These are phyloP conservation scores for Hydraecia micacea DNA, from an alignment of 2,888 invertebrate genomes.

Conservation along the genomic window DNA sequence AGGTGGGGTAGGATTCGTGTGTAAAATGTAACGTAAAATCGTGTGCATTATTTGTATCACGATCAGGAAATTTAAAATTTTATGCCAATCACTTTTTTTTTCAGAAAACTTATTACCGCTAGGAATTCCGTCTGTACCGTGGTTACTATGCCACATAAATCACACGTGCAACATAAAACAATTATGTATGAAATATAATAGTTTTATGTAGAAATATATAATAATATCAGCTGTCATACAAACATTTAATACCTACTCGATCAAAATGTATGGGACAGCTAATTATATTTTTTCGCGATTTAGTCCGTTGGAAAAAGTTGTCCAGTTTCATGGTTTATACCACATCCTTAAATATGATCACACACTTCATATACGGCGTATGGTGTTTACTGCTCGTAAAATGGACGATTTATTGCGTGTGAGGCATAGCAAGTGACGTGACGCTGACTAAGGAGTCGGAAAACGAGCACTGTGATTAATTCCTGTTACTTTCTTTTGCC, in stretches of 20 bases:
- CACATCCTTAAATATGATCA: background rate
- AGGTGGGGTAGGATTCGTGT: slow-evolving; percentile 6
- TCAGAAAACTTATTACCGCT: background rate
- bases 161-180: background rate
- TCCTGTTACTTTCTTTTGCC: background rate
- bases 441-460: no score
- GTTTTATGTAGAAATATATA: background rate
- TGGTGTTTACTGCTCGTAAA: background rate
- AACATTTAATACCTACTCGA: background rate
- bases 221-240: background rate
- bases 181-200: background rate
- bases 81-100: background rate
- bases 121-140: background rate
- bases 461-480: background rate
- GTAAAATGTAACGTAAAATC: slow-evolving; percentile 22
- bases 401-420: background rate
- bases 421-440: no score
- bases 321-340: background rate
- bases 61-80: slow-evolving; percentile 28
- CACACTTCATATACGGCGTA: background rate
- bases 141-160: background rate
- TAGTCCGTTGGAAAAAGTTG: background rate
- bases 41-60: slow-evolving; percentile 41
- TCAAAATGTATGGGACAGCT: background rate
- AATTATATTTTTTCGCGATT: background rate